A percentile compares a stretch with the other conserved stretches of the same genome.
These are phyloP conservation scores for Phyllostomus discolor DNA, from an alignment of 2,113 vertebrate species.

Conservation along the genomic window DNA sequence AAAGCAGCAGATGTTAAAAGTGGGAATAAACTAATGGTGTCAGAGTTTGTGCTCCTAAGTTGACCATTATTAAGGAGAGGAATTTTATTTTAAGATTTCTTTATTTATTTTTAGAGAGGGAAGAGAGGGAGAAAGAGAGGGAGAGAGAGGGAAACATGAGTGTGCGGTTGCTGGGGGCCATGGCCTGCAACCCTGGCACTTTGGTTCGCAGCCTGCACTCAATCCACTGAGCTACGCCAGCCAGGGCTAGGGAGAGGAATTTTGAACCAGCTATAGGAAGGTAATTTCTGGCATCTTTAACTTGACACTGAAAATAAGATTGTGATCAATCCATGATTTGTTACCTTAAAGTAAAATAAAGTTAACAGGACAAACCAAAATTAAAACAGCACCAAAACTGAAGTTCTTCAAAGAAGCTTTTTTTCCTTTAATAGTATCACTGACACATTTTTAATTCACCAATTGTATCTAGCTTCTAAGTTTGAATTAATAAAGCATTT, in stretches of 20 bases:
- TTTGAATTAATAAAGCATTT: conserved; percentile 20
- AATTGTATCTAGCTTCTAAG: background rate
- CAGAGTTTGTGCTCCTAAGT: background rate
- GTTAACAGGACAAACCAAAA: conserved; percentile 14
- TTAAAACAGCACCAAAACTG: background rate
- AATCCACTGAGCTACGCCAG: no score
- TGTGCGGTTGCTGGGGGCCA: no score
- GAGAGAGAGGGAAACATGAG: no score
- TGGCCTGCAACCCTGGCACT: no score
- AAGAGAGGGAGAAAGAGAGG: no score
- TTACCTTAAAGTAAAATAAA: background rate
- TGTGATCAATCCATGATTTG: background rate
- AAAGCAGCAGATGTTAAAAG: background rate
- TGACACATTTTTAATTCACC: background rate
- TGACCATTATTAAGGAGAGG: background rate
- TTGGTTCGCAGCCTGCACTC: no score
- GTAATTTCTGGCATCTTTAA: conserved; percentile 12
- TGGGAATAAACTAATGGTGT: background rate
- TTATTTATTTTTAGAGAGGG: no score
- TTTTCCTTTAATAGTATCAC: background rate
- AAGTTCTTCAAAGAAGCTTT: background rate
- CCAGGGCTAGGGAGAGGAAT: background rate
- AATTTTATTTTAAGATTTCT: background rate
- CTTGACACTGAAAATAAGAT: background rate
- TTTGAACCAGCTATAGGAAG: background rate